Conservation (phyloP, 2,888 invertebrate genomes). For the Baronia brevicornis region DNA sequence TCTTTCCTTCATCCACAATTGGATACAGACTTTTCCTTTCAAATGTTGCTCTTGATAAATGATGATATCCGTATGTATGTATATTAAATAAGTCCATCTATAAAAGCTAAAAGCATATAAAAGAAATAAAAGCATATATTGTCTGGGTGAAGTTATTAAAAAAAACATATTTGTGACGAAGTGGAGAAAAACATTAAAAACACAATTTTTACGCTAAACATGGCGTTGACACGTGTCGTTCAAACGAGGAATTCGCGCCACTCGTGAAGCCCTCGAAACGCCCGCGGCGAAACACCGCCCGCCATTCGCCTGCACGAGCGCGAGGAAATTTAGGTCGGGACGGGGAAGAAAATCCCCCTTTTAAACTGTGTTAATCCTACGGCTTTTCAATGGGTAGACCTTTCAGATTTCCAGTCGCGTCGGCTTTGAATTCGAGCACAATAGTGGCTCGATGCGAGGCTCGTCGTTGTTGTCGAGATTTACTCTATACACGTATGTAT, state of each 20-base stretch:
- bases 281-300: slow-evolving; percentile 1
- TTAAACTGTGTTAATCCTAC: slow-evolving; percentile 30
- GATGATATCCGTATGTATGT: no score
- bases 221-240: slow-evolving; percentile 9
- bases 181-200: slow-evolving; percentile 4
- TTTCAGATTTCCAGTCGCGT: slow-evolving; percentile 20
- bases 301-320: neutral
- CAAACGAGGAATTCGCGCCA: neutral
- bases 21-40: no score
- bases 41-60: no score
- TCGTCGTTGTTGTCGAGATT: slow-evolving; percentile 2
- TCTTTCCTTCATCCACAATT: no score
- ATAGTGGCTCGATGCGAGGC: slow-evolving; percentile 4
- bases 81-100: no score
- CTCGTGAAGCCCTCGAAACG: slow-evolving; percentile 3
- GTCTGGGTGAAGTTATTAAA: no score
- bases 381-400: slow-evolving; percentile 23
- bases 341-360: slow-evolving; percentile 23
- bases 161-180: no score
- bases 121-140: no score
- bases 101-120: no score
- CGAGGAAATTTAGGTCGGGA: slow-evolving; percentile 25
- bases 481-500: no score
- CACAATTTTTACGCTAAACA: slow-evolving; percentile 2
- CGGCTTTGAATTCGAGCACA: slow-evolving; percentile 10